Evolutionary conservation across 1,140 invertebrate species (phyloP), one percentile per base, ranked within the genome.

Genomic region (Drosophila malerkotliana): DNA sequence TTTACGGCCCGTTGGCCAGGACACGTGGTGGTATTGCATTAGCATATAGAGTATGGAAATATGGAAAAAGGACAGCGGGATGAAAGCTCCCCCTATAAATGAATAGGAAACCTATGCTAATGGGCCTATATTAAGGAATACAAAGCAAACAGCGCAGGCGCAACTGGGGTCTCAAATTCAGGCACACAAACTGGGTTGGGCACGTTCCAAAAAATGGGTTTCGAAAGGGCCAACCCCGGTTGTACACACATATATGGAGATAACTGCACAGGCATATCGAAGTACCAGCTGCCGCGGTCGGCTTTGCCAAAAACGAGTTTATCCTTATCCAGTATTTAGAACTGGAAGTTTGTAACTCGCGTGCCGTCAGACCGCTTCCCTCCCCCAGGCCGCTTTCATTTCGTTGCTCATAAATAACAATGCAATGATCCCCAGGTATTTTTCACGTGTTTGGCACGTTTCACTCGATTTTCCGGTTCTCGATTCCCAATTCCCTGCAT

Each of bases 401-500:
- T 87, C 78, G 83, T 76, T 88, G 83, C 76, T 83, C 83, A 88
- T 89, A 88, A 88, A 88, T 88, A 88, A 88, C 76, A 71, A 81
- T 74, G 74, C 77, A 75, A 63, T 66, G 85, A 78, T 90, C 95
- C 97, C 97, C 97, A 98, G 9, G 98, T 98, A 34, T 96, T 95
- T 92, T 97, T 97, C 4, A 98, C 96, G 85, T 97, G 96, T 63
- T 93, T 94, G 9, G 97, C 97, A 92, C 96, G 96, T 74, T 93
- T 96, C 73, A 96, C 93, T 91, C 98, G 96, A 91, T 97, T 97
- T 74, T 94, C 93, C 30, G 97, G 97, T 84, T 90, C 79, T 80
- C 82, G 67, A 82, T 79, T 37, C 63, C 67, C 67, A 54, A 52
- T 52, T 45, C 49, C 15, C 44, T 18, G 44, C 9, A 15, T 44